Evolutionary conservation across 2,888 invertebrate species (phyloP), one percentile per base, ranked within the genome.

Genomic region (Melanchra persicariae): DNA sequence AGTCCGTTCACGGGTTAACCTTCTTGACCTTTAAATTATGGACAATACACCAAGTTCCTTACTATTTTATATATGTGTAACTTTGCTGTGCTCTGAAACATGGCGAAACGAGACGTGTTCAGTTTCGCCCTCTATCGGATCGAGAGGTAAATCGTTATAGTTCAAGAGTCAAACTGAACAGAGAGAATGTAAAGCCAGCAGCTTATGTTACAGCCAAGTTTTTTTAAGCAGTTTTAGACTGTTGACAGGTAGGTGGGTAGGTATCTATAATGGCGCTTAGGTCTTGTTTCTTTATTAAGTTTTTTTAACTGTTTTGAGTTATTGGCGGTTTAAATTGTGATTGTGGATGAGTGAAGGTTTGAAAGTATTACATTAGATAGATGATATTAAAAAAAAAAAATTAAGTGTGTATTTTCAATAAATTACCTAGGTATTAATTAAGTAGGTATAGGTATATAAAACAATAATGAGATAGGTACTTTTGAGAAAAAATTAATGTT

Each of bases 91-190:
- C 9, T 55, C 10, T 34, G 5, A 7, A 19, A 40, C 47, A 34
- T 22, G 19, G 12, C 22, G 6, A n/a, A n/a, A n/a, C n/a, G n/a
- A 12, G 15, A 51, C 19, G 58, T 34, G 22, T 47, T 17, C 57
- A n/a, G 55, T 40, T n/a, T 43, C 70, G 82, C 82, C 82, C 82
- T 78, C 77, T 78, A 61, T 47, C 69, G 81, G 81, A 24, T 37
- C 43, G 24, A n/a, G 59, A 60, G 9, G 55, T 4, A 55, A 68
- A 70, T 71, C 12, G 17, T 24, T 12, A 8, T 17, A 12, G 49
- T 17, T 26, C 30, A 4, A 10, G 17, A 49, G 26, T 45, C 1
- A 22, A 61, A 34, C 37, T 22, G 24, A n/a, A 40, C 26, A 10
- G 45, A 47, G 60, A 30, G 59, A 24, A 67, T 43, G 49, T 24